phyloP scores from a whole-genome alignment of 2,888 invertebrate species.

The Syrista parreyssii region DNA sequence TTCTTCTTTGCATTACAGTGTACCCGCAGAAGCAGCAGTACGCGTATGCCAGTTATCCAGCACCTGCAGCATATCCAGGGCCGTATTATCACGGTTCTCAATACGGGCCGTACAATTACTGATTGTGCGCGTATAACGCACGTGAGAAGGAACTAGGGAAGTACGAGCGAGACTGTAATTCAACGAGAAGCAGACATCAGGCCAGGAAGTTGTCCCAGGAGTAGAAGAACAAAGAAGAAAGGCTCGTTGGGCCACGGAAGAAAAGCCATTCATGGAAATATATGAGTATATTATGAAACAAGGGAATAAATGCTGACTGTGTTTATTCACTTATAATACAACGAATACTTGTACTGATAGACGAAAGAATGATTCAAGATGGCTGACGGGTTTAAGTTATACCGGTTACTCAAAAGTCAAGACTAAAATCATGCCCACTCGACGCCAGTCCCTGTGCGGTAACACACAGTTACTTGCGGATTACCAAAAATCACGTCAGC shows the following conservation, averaged over 20 bases:
- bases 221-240: background rate
- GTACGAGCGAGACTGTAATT: background rate
- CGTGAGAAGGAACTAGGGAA: background rate
- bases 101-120: conserved; percentile 94
- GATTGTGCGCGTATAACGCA: conserved; percentile 38
- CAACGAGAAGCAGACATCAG: background rate
- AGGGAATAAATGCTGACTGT: background rate
- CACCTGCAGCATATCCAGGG: conserved; percentile 84
- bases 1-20: conserved; percentile 70
- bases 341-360: background rate
- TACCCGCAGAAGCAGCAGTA: conserved; percentile 96
- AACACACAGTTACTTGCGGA: background rate
- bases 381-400: background rate
- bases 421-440: background rate
- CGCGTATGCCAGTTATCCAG: conserved; percentile 89
- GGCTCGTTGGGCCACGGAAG: conserved; percentile 10
- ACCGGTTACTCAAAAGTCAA: background rate
- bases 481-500: background rate
- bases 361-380: background rate
- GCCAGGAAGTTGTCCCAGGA: conserved; percentile 23
- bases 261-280: conserved; percentile 9
- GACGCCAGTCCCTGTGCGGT: background rate
- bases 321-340: background rate
- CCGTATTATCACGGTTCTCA: conserved; percentile 92
- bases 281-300: background rate